Base-by-base conservation (phyloP, 2,888 invertebrate species). In the Drosophila emarginata region DNA sequence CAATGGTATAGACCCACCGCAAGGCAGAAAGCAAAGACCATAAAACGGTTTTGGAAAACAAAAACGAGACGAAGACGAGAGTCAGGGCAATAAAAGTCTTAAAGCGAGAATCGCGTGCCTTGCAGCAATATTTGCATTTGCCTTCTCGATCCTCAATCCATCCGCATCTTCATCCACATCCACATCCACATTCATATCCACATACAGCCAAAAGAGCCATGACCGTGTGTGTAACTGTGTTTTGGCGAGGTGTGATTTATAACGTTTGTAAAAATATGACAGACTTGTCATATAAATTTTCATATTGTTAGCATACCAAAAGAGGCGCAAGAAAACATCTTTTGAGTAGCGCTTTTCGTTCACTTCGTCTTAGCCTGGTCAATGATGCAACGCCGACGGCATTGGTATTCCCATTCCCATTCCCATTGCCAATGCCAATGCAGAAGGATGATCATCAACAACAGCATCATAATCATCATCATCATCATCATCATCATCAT, bases 221-320 rank as follows among this genome's bases (percentile, higher is more conserved):
- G 40, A 9, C 9, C 9, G 11, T 45, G 18, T 18, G 40, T 39
- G 39, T 62, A 67, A 71, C 72, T 71, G 72, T 72, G 67, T 69
- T 45, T 45, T 45, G 45, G 78, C 60, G 66, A 62, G 73, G 67
- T 64, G 64, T 86, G 86, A 86, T 87, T 86, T 86, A 86, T 87
- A 81, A 81, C 87, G 83, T 85, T 85, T 80, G 87, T 87, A 86
- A 87, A 86, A 86, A 85, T 87, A 86, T 86, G 86, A 86, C 86
- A 87, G 81, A 85, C 87, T 77, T 87, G 86, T 87, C 86, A 81
- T 85, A 86, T 86, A 86, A 86, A 86, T 86, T 87, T 87, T 78
- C 79, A 85, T 80, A 87, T 86, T 87, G 86, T 86, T 86, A 86
- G 83, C 83, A 26, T 64, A 71, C 70, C 70, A 69, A 69, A 69